A percentile compares a stretch with the other conserved stretches of the same genome.
These are phyloP conservation scores for Lycophotia porphyrea DNA, from an alignment of 2,888 invertebrate genomes.

Conservation along the genomic window DNA sequence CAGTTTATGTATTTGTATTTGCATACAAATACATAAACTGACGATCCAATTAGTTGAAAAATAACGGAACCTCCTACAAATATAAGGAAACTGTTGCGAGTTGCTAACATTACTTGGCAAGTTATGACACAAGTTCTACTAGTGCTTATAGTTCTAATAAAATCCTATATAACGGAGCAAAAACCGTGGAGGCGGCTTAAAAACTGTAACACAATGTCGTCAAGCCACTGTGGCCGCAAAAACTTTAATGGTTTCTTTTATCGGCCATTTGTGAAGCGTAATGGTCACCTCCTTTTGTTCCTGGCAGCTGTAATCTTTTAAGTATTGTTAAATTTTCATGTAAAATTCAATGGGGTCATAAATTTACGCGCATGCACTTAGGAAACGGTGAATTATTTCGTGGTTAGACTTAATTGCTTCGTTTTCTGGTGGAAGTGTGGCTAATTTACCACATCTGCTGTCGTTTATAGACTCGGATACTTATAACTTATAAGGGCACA, in stretches of 20 bases:
- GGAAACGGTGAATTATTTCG: constrained; percentile 27
- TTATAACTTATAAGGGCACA: background rate
- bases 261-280: constrained; percentile 79
- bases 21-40: constrained; percentile 5
- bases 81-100: constrained; percentile 21
- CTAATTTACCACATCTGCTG: background rate
- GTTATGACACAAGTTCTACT: constrained; percentile 62
- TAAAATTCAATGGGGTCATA: constrained; percentile 53
- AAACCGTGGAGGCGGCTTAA: constrained; percentile 68
- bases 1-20: too few relatives aligned
- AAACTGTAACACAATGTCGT: constrained; percentile 77
- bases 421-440: constrained; percentile 1
- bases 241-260: constrained; percentile 85
- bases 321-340: constrained; percentile 67
- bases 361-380: constrained; percentile 49
- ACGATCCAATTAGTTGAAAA: constrained; percentile 31
- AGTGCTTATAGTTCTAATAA: constrained; percentile 66
- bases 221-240: constrained; percentile 76
- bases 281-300: constrained; percentile 77
- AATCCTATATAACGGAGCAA: constrained; percentile 68
- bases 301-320: constrained; percentile 76
- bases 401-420: constrained; percentile 16
- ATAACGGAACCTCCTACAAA: constrained; percentile 24
- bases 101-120: constrained; percentile 43
- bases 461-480: background rate